Evolutionary conservation across 1,140 invertebrate species (phyloP), one percentile per base, ranked within the genome.

Genomic region (Sycobia sp.): DNA sequence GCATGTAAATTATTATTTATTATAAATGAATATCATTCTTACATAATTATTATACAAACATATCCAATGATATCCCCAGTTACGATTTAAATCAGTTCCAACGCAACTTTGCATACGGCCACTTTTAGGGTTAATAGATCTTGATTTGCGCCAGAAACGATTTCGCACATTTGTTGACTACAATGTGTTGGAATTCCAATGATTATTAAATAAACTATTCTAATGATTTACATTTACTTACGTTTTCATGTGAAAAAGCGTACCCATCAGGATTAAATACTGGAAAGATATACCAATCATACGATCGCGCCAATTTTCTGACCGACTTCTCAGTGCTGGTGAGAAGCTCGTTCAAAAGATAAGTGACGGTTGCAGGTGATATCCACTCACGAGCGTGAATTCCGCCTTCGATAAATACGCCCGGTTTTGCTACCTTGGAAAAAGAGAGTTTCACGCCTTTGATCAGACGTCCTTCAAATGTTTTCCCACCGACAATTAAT

Each of bases 381-480:
- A 93, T 87, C 91, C 91, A 93, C 78, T 93, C 91, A 39, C 91
- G 82, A 0, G 90, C 90, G 72, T 93, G 90, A 18, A 90, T 89
- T 58, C 87, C 83, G 62, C 83, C 86, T 74, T 89, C 87, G 0
- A 89, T 70, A 20, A 88, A 84, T 1, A 89, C 77, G 58, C 72
- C 75, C 0, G 73, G 82, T 14, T 82, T 84, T 0, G 74, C 72
- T 0, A 68, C 39, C 1, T 76, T 79, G n/a, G n/a, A n/a, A 20
- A 84, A 84, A 3, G 81, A 76, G 1, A 90, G 69, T 62, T 84
- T 86, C 0, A 89, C 80, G 1, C 86, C 87, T 43, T 84, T 76
- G 50, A 91, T 87, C 8, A 87, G 73, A 20, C 89, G 81, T 0
- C 83, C 82, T 65, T 90, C 83, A 67, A 84, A 84, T 0, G 84